Percentiles rank a stretch among this genome's conserved stretches.
Evolutionary conservation across 2,113 vertebrate genomes (phyloP).

Genomic region (Datnioides undecimradiatus): DNA sequence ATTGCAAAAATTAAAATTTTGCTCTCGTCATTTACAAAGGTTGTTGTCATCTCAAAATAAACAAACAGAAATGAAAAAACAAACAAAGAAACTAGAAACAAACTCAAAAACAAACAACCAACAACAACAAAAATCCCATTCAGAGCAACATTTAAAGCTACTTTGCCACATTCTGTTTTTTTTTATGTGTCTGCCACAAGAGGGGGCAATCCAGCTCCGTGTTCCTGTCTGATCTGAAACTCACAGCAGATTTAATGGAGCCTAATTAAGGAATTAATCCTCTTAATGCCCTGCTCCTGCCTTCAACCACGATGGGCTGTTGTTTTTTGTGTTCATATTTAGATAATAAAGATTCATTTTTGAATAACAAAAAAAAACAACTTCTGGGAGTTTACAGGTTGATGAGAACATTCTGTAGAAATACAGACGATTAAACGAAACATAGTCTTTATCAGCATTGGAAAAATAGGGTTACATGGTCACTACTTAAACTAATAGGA

Average conservation of each 20-base stretch:
- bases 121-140: not conserved
- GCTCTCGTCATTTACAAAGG: no score
- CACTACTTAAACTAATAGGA: not conserved
- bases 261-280: not conserved
- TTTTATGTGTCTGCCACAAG: conserved; percentile 58
- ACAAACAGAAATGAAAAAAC: not conserved
- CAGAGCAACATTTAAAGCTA: not conserved
- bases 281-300: conserved; percentile 8
- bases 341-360: not conserved
- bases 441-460: no score
- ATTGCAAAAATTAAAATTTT: conserved; percentile 16
- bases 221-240: not conserved
- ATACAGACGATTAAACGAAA: not conserved
- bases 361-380: not conserved
- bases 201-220: conserved; percentile 44
- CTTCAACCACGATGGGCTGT: not conserved
- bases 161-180: not conserved
- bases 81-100: no score
- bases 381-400: not conserved
- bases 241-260: conserved; percentile 23
- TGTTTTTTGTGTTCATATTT: not conserved
- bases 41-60: no score
- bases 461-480: not conserved
- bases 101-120: no score
- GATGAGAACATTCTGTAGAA: not conserved